These are phyloP conservation scores for Podilymbus podiceps DNA, from an alignment of 2,113 vertebrate genomes.

Conservation along the genomic window DNA sequence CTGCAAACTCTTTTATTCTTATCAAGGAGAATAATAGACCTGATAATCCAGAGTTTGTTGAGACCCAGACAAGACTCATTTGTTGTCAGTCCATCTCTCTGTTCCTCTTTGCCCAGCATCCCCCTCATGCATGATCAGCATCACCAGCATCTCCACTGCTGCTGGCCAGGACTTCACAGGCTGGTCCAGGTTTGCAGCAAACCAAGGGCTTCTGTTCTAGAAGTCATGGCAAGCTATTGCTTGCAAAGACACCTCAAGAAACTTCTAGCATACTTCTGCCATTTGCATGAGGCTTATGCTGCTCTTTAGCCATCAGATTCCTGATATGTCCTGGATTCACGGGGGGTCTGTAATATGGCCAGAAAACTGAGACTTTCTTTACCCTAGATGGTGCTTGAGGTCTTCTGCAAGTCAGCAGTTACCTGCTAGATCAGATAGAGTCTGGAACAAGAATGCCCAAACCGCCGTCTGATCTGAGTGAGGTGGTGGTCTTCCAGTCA, in stretches of 20 bases:
- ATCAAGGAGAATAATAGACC: background rate
- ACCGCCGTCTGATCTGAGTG: background rate
- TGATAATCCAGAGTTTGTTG: background rate
- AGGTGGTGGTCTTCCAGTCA: background rate
- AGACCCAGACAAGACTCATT: background rate
- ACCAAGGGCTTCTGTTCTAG: background rate
- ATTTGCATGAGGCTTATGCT: too few relatives aligned
- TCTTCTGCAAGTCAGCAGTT: background rate
- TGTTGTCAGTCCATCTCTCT: background rate
- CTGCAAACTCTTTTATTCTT: background rate
- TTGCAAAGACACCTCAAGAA: background rate
- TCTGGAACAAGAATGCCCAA: background rate
- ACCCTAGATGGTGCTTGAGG: background rate
- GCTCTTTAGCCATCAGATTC: background rate
- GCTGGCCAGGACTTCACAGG: background rate
- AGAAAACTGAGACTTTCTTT: background rate
- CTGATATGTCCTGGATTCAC: accelerated
- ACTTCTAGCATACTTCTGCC: background rate
- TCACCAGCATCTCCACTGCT: background rate
- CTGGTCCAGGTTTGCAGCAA: background rate
- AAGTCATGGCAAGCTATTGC: background rate
- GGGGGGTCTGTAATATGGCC: background rate
- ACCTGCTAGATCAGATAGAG: background rate
- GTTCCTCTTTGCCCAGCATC: background rate
- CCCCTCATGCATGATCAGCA: background rate